Evolutionary conservation across 2,888 invertebrate genomes (phyloP).

Genomic region (Lepeophtheirus nordmannii): DNA sequence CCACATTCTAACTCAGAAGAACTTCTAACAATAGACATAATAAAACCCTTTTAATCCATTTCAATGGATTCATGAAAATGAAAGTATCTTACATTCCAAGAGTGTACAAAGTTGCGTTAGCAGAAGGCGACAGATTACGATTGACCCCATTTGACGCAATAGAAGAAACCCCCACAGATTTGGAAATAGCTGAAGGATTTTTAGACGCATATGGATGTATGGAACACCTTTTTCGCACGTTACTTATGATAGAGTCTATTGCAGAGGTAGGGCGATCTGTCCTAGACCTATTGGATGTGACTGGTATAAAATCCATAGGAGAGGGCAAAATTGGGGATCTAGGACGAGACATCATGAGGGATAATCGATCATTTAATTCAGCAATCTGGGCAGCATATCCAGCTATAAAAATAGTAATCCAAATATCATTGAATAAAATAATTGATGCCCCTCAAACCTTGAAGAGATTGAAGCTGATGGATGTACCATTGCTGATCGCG

Average conservation of each 20-base stretch:
- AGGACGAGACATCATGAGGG: conserved; percentile 21
- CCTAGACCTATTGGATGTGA: background rate
- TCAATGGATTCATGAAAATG: conserved; percentile 19
- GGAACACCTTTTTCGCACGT: background rate
- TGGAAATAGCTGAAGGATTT: no score
- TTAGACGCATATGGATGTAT: background rate
- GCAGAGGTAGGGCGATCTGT: conserved; percentile 3
- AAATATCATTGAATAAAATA: background rate
- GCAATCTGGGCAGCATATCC: conserved; percentile 65
- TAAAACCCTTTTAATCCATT: no score
- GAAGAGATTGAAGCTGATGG: conserved; percentile 60
- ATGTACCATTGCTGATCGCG: conserved; percentile 86
- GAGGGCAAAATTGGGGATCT: background rate
- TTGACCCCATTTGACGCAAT: no score
- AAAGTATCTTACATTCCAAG: conserved; percentile 25
- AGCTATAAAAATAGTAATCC: conserved; percentile 34
- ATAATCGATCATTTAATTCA: conserved; percentile 53
- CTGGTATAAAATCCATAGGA: background rate
- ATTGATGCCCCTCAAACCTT: conserved; percentile 32
- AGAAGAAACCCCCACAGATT: no score
- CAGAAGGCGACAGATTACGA: no score
- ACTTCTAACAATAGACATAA: background rate
- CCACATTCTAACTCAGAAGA: conserved; percentile 23
- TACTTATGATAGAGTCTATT: background rate
- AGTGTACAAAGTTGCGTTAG: conserved; percentile 23